Evolutionary conservation across 1,140 invertebrate species (phyloP), one percentile per base, ranked within the genome.

Genomic region (Nephotettix cincticeps): DNA sequence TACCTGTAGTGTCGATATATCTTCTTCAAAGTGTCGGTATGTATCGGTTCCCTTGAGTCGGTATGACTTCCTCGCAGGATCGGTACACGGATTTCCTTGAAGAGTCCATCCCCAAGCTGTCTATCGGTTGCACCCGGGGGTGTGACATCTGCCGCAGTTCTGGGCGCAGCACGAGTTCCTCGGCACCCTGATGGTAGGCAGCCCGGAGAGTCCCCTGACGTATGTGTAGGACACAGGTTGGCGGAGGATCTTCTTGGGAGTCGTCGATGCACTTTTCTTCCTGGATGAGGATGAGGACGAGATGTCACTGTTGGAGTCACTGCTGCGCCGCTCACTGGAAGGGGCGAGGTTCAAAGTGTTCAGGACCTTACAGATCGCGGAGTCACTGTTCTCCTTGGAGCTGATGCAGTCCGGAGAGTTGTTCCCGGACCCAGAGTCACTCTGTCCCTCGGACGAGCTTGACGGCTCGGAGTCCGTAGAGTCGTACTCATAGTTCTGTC

Each of bases 201-300:
- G 80, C 0, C 92, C 92, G 1, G 91, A 93, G 58, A 92, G 83
- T 45, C 92, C 92, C 70, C 87, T 86, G 0, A 93, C 86, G 78
- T 93, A 93, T 1, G 88, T 91, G 78, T 93, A 93, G 0, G 89
- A 86, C 0, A 91, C 87, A 0, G 91, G 91, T 25, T 89, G 85
- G 25, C 92, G 81, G 1, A 93, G 81, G 40, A 93, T 92, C 47
- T 86, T 84, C 75, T 89, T 89, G n/a, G 61, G n/a, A 4, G 43
- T 25, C 21, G 1, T 4, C 0, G 32, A 43, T 6, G 54, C 17
- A 30, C 56, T 36, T 3, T 27, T 40, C 27, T 56, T 65, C 65
- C 56, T 72, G 14, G 27, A 43, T 27, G 36, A 64, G 13, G 30
- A 63, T 4, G 71, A 17, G 29, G 69, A 68, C 25, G 56, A 61